Evolutionary conservation across 2,113 vertebrate genomes (phyloP), one percentile per base, ranked within the genome.

Genomic region (Apteryx mantelli): DNA sequence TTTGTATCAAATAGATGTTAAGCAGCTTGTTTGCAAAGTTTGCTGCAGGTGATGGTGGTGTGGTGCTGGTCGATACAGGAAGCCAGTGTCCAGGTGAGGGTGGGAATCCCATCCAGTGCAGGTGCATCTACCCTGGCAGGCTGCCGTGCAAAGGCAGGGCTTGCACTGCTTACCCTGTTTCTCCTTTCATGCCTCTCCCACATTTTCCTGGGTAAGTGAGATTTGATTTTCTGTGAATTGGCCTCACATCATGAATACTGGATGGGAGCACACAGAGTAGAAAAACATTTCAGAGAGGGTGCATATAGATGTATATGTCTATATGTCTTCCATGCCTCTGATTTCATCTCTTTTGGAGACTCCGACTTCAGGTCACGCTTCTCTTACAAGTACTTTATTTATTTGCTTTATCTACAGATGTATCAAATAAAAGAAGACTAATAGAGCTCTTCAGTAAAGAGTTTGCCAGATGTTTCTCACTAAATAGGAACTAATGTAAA

Each of bases 91-190:
- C 46, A 9, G 30, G 50, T 10, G 17, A 74, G 26, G 38, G 26
- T 32, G 36, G 26, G 18, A 60, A 30, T 58, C 21, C 13, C 25
- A 66, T 46, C 6, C 50, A 53, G 8, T 0, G 0, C 40, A 30
- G 18, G 9, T 40, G 4, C 12, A 50, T 60, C 8, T 2, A 15
- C 13, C 36, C 28, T 42, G 34, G n/a, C 50, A 83, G 58, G 32
- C 34, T 89, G 36, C 15, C 14, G 4, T 42, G 55, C 13, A n/a
- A 30, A 28, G 22, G 40, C 1, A 3, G 52, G 34, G 5, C 46
- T 79, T 46, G 36, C 24, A 8, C 36, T 55, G 24, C 48, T 71
- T 26, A 5, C 24, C 9, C 13, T 10, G 0, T 69, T 42, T 64
- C 46, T 46, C 44, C 44, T 46, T 46, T 46, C 76, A 40, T 26